These are phyloP conservation scores for Thalpophila matura DNA, from an alignment of 2,888 invertebrate species.

Conservation along the genomic window DNA sequence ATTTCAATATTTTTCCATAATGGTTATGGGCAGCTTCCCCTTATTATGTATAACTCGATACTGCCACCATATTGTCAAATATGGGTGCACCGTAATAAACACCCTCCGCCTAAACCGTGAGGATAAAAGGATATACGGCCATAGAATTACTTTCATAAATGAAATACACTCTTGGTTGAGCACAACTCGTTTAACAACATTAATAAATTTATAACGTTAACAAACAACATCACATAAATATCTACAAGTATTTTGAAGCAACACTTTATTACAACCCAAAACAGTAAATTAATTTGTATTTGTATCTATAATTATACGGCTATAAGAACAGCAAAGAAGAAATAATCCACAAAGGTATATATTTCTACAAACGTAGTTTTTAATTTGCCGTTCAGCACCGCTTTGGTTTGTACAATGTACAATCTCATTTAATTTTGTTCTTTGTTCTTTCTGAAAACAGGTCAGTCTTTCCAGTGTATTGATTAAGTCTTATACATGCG, in stretches of 20 bases:
- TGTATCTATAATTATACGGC: conserved; percentile 9
- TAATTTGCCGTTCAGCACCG: conserved; percentile 48
- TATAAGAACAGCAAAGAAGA: conserved; percentile 29
- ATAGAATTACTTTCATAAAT: conserved; percentile 5
- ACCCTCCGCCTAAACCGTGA: neutral
- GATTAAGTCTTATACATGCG: neutral
- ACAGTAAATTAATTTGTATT: conserved; percentile 5
- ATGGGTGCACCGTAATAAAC: conserved; percentile 26
- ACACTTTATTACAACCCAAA: conserved; percentile 2
- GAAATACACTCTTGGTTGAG: neutral
- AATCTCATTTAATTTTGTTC: conserved; percentile 47
- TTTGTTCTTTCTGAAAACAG: conserved; percentile 49
- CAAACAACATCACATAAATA: neutral
- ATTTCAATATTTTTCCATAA: conserved; percentile 22
- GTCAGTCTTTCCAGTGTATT: conserved; percentile 23
- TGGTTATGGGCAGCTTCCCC: neutral
- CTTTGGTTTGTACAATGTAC: conserved; percentile 31
- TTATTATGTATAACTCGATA: conserved; percentile 24
- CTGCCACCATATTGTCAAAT: conserved; percentile 26
- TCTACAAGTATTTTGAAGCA: neutral
- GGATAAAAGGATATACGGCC: conserved; percentile 26
- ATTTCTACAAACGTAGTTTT: conserved; percentile 53
- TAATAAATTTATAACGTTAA: neutral
- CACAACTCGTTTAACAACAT: conserved; percentile 4
- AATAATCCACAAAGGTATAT: conserved; percentile 55